Conservation (phyloP, 2,888 invertebrate species). For the Muscina levida region DNA sequence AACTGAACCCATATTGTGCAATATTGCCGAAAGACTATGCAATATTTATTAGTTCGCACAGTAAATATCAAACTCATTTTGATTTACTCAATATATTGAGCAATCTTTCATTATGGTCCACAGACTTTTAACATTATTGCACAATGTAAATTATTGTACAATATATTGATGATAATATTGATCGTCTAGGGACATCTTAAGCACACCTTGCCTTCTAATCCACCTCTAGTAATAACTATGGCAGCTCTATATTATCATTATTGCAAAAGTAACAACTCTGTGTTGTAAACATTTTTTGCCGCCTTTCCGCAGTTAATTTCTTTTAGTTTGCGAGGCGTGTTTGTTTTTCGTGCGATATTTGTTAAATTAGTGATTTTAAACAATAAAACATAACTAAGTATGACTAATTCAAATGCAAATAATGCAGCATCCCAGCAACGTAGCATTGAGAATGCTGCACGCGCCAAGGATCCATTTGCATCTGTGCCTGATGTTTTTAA, state of each 20-base stretch:
- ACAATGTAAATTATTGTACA: neutral
- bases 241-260: no score
- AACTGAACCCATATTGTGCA: no score
- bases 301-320: slow-evolving; percentile 45
- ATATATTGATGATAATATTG: neutral
- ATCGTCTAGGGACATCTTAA: no score
- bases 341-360: neutral
- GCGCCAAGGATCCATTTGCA: slow-evolving; percentile 77
- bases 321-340: neutral
- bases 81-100: slow-evolving; percentile 4
- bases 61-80: neutral
- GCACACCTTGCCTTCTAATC: no score
- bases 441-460: slow-evolving; percentile 76
- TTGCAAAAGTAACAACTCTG: no score
- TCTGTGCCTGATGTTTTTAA: slow-evolving; percentile 69
- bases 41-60: neutral
- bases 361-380: neutral
- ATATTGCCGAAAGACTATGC: no score
- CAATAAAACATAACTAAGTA: slow-evolving; percentile 56
- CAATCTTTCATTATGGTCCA: neutral
- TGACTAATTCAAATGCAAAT: slow-evolving; percentile 72
- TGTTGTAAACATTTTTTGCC: slow-evolving; percentile 42
- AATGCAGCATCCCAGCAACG: slow-evolving; percentile 75
- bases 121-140: neutral
- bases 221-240: no score